A percentile compares a stretch with the other conserved stretches of the same genome.
Evolutionary conservation across 64 coral and sea anemone species (phyloP).

Genomic region (Anthopleura sola): DNA sequence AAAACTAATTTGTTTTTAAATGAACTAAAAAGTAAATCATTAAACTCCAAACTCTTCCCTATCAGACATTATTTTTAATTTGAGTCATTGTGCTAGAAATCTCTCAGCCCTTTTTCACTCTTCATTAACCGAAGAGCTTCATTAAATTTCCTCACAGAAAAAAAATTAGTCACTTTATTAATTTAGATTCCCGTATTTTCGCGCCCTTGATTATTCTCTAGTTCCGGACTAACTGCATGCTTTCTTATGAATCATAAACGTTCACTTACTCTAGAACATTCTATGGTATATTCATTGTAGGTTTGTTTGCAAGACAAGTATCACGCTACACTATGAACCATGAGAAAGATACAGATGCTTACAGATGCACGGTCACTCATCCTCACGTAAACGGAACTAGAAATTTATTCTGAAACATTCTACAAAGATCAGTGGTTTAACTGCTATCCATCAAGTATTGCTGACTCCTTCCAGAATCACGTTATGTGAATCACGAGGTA

Average conservation of each 20-base stretch:
- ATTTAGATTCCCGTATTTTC: not conserved
- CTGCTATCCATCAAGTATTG: not conserved
- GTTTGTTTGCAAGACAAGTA: not conserved
- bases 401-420: not conserved
- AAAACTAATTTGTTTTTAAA: no score
- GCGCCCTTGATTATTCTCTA: not conserved
- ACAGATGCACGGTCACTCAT: not conserved
- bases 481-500: not conserved
- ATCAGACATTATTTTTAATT: no score
- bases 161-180: not conserved
- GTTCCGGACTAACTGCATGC: not conserved
- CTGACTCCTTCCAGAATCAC: not conserved
- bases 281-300: not conserved
- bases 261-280: not conserved
- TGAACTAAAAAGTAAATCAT: no score
- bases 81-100: no score
- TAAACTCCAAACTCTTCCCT: no score
- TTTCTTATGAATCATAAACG: not conserved
- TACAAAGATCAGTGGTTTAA: not conserved
- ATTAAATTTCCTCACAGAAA: not conserved
- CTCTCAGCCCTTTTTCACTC: not conserved
- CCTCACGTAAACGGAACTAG: not conserved
- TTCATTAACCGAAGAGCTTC: no score
- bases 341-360: not conserved
- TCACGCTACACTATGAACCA: not conserved